Base-by-base conservation (phyloP, 2,797 vertebrate genomes). In the Centropyge bicolor region DNA sequence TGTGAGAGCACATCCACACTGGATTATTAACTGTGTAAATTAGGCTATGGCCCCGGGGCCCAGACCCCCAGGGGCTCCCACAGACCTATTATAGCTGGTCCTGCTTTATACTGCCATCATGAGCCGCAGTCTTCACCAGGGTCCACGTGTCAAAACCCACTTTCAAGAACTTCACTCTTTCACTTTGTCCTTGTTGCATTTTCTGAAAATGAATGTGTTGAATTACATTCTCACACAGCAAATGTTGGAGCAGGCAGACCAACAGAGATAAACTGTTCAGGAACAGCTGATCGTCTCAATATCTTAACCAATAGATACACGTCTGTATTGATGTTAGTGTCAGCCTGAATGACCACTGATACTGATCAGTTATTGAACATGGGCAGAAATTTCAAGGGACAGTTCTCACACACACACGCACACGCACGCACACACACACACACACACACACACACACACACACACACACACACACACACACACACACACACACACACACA, bases 391-490 rank as follows among this genome's bases (percentile, higher is more conserved):
- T 16, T 67, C n/a, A n/a, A n/a, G n/a, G n/a, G n/a, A n/a, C n/a
- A n/a, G n/a, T n/a, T n/a, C n/a, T n/a, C n/a, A 24, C 38, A 12
- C 67, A 35, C 12, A 10, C 51, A n/a, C 31, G 49, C 45, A 6
- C 61, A 61, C 40, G 27, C 61, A 54, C 56, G 61, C 38, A 41
- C n/a, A 64, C n/a, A 72, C 54, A 69, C 45, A 43, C 51, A 60
- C 69, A 48, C 35, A 72, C 27, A 31, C 49, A 22, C 6, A 9
- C n/a, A n/a, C n/a, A n/a, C n/a, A n/a, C n/a, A 24, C 38, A 12
- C 67, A 35, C 12, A 10, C 51, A n/a, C 31, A 56, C 45, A 6
- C 61, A 61, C 40, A 36, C 61, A 54, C 56, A 67, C 38, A 41
- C n/a, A 64, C n/a, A 72, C 54, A 69, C 45, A 43, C 51, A 60